These are phyloP conservation scores for Ceriagrion tenellum DNA, from an alignment of 2,888 invertebrate species.

Conservation along the genomic window DNA sequence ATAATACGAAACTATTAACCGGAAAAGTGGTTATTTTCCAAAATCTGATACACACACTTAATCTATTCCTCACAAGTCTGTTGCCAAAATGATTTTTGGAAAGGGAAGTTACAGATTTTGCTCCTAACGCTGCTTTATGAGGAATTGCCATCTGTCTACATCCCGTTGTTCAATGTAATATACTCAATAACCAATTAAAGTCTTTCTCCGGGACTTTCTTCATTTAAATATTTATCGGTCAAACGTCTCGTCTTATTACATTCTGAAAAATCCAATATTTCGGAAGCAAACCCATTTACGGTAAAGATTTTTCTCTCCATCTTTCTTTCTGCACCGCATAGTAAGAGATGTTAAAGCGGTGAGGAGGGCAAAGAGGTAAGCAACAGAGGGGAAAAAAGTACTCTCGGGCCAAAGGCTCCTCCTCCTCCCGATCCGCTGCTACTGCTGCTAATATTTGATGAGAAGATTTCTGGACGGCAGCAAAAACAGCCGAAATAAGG, in stretches of 20 bases:
- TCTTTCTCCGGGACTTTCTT: neutral
- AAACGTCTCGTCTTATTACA: neutral
- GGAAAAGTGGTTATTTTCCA: too few relatives aligned
- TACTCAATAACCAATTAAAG: neutral
- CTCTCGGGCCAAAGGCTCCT: neutral
- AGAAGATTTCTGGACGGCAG: slow-evolving; percentile 36
- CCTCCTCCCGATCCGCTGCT: neutral
- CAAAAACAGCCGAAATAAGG: slow-evolving; percentile 32
- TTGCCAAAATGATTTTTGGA: too few relatives aligned
- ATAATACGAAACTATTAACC: too few relatives aligned
- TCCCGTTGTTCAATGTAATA: too few relatives aligned
- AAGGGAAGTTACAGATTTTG: too few relatives aligned
- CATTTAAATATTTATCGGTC: neutral
- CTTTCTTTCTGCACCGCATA: neutral
- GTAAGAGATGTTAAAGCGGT: neutral
- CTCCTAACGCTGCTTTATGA: too few relatives aligned
- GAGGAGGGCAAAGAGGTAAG: neutral
- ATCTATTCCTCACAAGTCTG: too few relatives aligned
- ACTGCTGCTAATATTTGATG: slow-evolving; percentile 42
- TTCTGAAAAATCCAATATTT: slow-evolving; percentile 16
- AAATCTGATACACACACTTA: too few relatives aligned
- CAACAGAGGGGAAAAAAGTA: neutral
- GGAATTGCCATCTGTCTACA: too few relatives aligned
- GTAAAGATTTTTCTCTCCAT: neutral
- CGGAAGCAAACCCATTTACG: neutral